Evolutionary conservation across 1,140 invertebrate genomes (phyloP).

Genomic region (Drosophila novamexicana): DNA sequence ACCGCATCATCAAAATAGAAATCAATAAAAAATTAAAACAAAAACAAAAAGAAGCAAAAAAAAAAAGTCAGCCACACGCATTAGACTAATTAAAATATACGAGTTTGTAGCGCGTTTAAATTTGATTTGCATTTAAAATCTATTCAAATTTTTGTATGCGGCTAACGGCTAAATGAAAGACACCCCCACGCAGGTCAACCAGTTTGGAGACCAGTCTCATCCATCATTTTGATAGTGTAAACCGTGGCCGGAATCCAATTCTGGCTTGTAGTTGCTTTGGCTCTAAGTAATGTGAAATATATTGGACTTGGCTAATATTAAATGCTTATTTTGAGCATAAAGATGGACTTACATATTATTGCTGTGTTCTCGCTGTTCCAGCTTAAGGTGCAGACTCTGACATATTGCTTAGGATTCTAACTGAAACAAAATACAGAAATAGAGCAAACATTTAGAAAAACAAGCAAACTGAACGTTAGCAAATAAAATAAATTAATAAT

Average conservation of each 20-base stretch:
- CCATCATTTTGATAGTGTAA: conserved; percentile 75
- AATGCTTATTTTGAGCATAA: conserved; percentile 41
- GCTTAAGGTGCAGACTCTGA: conserved; percentile 46
- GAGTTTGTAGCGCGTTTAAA: conserved; percentile 53
- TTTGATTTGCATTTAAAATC: conserved; percentile 77
- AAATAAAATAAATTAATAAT: conserved; percentile 44
- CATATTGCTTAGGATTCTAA: conserved; percentile 62
- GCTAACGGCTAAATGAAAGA: conserved; percentile 47
- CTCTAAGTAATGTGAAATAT: conserved; percentile 61
- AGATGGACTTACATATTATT: conserved; percentile 60
- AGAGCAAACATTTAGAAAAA: conserved; percentile 38
- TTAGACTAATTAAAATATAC: conserved; percentile 75
- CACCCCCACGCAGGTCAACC: conserved; percentile 63
- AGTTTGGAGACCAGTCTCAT: conserved; percentile 68
- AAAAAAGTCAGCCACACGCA: conserved; percentile 54
- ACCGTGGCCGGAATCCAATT: conserved; percentile 47
- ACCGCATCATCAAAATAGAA: conserved; percentile 56
- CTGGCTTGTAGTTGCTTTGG: conserved; percentile 29
- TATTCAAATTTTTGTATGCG: conserved; percentile 51
- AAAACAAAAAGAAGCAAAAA: conserved; percentile 28
- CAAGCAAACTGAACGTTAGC: conserved; percentile 13
- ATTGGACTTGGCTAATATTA: conserved; percentile 36
- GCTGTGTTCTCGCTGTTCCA: conserved; percentile 13
- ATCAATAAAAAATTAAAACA: conserved; percentile 57
- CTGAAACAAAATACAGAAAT: conserved; percentile 53